Conservation (phyloP, 2,888 invertebrate genomes). For the Drosophila nigritarsus region DNA sequence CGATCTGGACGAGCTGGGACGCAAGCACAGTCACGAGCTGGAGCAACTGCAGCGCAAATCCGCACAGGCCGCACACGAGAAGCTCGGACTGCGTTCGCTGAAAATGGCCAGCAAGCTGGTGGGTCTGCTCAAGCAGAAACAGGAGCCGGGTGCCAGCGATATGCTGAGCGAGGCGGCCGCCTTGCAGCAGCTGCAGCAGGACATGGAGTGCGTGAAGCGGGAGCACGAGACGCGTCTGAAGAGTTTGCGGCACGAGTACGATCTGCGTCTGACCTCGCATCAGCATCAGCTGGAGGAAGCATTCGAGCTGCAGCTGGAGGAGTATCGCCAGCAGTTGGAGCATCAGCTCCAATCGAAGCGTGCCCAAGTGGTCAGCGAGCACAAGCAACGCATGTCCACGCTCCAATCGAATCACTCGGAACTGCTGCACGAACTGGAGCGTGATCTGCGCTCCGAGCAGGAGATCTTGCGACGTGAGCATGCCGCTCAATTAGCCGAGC, state of each 20-base stretch:
- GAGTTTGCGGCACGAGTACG: conserved; percentile 84
- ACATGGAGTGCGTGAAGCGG: conserved; percentile 74
- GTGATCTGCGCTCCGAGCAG: conserved; percentile 87
- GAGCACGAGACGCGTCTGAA: conserved; percentile 84
- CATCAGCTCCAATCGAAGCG: conserved; percentile 86
- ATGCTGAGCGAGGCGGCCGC: conserved; percentile 45
- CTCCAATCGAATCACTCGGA: conserved; percentile 84
- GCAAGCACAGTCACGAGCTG: conserved; percentile 76
- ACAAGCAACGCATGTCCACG: conserved; percentile 84
- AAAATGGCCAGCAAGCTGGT: conserved; percentile 80
- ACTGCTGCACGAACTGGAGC: conserved; percentile 83
- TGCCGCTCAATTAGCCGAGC: conserved; percentile 88
- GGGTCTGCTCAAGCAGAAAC: conserved; percentile 71
- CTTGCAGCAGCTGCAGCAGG: conserved; percentile 75
- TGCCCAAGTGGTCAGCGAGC: conserved; percentile 86
- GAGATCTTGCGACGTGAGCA: conserved; percentile 89
- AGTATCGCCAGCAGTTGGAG: conserved; percentile 79
- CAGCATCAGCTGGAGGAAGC: conserved; percentile 86
- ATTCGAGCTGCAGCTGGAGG: conserved; percentile 85
- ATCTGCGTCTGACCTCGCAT: conserved; percentile 84
- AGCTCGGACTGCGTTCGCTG: conserved; percentile 69
- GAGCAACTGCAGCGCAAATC: conserved; percentile 87
- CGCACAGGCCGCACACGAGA: conserved; percentile 70
- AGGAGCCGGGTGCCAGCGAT: conserved; percentile 27
- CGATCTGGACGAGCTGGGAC: conserved; percentile 86